Conservation (phyloP, 1,140 invertebrate species). For the Ptiloglossa arizonensis region DNA sequence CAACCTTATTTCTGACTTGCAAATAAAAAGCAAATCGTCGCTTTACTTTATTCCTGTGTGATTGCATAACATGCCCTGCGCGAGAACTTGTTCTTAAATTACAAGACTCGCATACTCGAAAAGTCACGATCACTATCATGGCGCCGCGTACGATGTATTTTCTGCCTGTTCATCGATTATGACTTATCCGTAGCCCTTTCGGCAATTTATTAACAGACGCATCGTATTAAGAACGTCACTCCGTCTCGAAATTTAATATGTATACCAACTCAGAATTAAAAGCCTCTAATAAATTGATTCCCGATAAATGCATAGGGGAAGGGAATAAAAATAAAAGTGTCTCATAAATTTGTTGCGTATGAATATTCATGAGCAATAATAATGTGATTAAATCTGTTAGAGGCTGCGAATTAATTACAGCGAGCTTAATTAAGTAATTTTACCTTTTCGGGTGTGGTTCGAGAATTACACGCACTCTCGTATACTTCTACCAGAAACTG, state of each 20-base stretch:
- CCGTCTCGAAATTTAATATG: background rate
- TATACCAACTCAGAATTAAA: background rate
- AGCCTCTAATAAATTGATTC: background rate
- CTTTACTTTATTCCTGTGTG: background rate
- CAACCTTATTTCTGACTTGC: background rate
- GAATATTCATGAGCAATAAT: slow-evolving; percentile 41
- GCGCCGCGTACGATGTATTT: background rate
- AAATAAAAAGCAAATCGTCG: background rate
- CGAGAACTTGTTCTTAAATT: slow-evolving; percentile 45
- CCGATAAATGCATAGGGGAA: background rate
- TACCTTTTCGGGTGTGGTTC: too few relatives aligned
- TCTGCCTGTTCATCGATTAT: background rate
- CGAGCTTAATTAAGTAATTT: slow-evolving; percentile 8
- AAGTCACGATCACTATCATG: slow-evolving; percentile 30
- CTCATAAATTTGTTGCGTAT: background rate
- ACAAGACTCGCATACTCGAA: slow-evolving; percentile 11
- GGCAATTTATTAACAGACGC: background rate
- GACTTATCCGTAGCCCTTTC: slow-evolving; percentile 11
- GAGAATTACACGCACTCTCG: background rate
- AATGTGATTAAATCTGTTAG: slow-evolving; percentile 5
- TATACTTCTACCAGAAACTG: background rate
- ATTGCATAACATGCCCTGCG: slow-evolving; percentile 4
- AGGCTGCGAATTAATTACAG: background rate
- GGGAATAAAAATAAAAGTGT: background rate
- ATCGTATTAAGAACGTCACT: background rate